phyloP scores from a whole-genome alignment of 2,888 invertebrate genomes.

The Lasioglossum marginatum region DNA sequence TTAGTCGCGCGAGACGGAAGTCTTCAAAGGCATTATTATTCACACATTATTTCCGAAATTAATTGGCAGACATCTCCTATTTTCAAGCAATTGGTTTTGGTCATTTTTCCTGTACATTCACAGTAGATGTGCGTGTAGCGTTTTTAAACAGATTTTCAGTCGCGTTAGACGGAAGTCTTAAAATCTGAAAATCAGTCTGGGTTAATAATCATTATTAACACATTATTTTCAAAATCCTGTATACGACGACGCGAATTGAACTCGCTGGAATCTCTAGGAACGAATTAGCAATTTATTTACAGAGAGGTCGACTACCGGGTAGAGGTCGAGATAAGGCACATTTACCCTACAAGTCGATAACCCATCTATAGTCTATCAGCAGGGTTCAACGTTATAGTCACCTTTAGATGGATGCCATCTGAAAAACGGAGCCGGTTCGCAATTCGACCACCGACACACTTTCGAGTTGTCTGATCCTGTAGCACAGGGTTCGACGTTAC shows the following conservation, averaged over 20 bases:
- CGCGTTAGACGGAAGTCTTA: too few species aligned
- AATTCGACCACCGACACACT: not conserved
- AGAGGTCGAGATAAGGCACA: not conserved
- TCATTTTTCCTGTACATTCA: too few species aligned
- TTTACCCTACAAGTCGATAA: constrained; percentile 2
- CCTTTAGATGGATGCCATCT: not conserved
- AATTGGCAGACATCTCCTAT: too few species aligned
- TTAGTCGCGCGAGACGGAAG: too few species aligned
- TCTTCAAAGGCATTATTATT: too few species aligned
- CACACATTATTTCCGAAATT: too few species aligned
- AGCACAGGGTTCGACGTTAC: not conserved
- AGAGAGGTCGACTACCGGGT: not conserved
- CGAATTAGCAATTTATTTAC: not conserved
- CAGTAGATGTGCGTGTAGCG: too few species aligned
- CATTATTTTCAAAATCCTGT: not conserved
- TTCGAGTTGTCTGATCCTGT: not conserved
- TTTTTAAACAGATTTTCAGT: too few species aligned
- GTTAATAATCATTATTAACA: too few species aligned
- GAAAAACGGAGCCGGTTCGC: not conserved
- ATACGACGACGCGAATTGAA: not conserved
- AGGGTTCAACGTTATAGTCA: not conserved
- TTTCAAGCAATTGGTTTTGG: too few species aligned
- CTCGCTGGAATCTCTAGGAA: not conserved
- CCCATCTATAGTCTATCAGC: not conserved
- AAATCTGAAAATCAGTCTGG: too few species aligned